Conservation (phyloP, 2,888 invertebrate species). For the Plebejus anna region DNA sequence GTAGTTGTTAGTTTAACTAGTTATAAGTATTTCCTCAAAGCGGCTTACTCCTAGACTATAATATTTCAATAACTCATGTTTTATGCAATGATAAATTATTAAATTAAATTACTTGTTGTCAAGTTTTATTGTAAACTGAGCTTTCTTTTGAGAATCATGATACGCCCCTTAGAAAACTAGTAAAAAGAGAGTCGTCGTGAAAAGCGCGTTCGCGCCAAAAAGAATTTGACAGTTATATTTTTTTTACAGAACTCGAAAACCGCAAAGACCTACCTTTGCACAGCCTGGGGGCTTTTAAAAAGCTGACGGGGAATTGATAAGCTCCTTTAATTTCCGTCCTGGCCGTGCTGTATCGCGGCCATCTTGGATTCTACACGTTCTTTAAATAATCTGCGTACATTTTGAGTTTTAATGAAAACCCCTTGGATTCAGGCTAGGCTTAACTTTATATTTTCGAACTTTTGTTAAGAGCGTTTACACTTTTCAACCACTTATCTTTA, state of each 20-base stretch:
- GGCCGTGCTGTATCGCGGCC: constrained; percentile 25
- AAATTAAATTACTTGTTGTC: too few relatives aligned
- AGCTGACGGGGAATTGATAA: constrained; percentile 21
- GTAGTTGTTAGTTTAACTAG: too few relatives aligned
- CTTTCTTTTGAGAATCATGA: background rate
- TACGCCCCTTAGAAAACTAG: background rate
- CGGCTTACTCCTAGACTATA: background rate
- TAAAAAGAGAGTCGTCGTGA: background rate
- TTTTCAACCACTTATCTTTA: too few relatives aligned
- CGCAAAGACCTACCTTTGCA: background rate
- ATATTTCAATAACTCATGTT: background rate
- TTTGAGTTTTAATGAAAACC: constrained; percentile 13
- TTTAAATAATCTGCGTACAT: constrained; percentile 3
- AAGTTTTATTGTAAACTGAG: background rate
- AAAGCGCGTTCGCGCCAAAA: background rate
- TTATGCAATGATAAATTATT: too few relatives aligned
- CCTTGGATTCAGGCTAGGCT: background rate
- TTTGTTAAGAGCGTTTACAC: background rate
- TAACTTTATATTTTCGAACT: background rate
- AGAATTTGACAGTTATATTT: background rate
- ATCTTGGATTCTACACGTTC: constrained; percentile 13
- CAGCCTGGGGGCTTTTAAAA: constrained; percentile 18
- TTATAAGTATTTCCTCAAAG: too few relatives aligned
- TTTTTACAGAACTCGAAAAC: background rate
- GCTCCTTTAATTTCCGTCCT: constrained; percentile 24